These are phyloP conservation scores for Patiria pectinifera DNA, from an alignment of 53 echinoderm and acorn worm genomes.

Conservation along the genomic window DNA sequence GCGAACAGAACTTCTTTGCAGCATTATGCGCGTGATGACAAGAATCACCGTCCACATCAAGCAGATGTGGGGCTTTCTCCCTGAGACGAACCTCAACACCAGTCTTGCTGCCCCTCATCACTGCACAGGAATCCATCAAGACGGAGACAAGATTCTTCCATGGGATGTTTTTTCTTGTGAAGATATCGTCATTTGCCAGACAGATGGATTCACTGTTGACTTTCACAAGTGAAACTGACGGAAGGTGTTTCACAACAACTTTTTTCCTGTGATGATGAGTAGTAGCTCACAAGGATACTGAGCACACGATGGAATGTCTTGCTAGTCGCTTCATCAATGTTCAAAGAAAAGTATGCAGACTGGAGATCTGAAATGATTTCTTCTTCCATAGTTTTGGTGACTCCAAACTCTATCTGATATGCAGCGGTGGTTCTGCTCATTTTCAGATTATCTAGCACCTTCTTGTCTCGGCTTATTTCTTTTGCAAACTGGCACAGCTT, in stretches of 20 bases:
- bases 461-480: constrained; percentile 9
- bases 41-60: constrained; percentile 59
- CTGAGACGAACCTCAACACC: constrained; percentile 44
- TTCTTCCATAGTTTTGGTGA: constrained; percentile 22
- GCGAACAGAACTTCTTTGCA: constrained; percentile 25
- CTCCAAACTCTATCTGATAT: constrained; percentile 10
- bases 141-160: constrained; percentile 42
- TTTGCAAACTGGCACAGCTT: constrained; percentile 6
- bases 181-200: constrained; percentile 45
- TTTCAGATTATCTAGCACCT: constrained; percentile 5
- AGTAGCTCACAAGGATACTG: constrained; percentile 63
- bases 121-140: constrained; percentile 39
- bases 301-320: constrained; percentile 62
- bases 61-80: constrained; percentile 46
- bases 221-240: constrained; percentile 59
- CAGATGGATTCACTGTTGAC: constrained; percentile 46
- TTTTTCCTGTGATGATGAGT: constrained; percentile 8
- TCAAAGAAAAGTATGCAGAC: constrained; percentile 42
- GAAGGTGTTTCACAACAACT: constrained; percentile 61
- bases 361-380: constrained; percentile 25
- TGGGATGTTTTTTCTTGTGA: constrained; percentile 45
- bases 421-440: constrained; percentile 1
- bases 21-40: constrained; percentile 56
- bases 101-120: constrained; percentile 41
- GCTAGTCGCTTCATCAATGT: constrained; percentile 73